These are phyloP conservation scores for Xestia ashworthii DNA, from an alignment of 2,888 invertebrate genomes.

Conservation along the genomic window DNA sequence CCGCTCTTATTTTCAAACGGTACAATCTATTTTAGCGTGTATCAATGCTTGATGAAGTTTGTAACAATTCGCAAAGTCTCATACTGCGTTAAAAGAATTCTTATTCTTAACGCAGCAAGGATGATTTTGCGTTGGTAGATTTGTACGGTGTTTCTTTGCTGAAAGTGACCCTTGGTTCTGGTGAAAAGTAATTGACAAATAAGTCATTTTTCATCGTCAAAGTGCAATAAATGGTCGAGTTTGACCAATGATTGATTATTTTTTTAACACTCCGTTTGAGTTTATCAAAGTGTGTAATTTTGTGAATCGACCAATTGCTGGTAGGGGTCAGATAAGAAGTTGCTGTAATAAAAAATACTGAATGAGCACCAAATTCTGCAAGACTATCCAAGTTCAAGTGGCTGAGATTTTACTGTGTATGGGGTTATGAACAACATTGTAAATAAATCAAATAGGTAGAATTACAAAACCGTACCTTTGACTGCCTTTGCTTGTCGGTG, in stretches of 20 bases:
- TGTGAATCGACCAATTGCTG: constrained; percentile 44
- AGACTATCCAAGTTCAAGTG: neutral
- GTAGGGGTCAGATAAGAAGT: constrained; percentile 42
- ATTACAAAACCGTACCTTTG: neutral
- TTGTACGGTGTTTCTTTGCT: constrained; percentile 22
- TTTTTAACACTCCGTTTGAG: constrained; percentile 59
- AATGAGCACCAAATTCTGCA: neutral
- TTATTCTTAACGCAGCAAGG: constrained; percentile 45
- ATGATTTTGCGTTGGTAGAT: constrained; percentile 31
- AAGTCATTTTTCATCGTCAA: constrained; percentile 69
- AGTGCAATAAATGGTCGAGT: constrained; percentile 64
- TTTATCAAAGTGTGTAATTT: constrained; percentile 47
- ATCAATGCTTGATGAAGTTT: constrained; percentile 11
- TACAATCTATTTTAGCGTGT: constrained; percentile 42
- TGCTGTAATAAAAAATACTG: constrained; percentile 1
- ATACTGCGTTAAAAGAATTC: constrained; percentile 47
- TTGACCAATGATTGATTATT: constrained; percentile 71
- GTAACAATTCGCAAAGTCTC: constrained; percentile 27
- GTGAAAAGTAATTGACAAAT: constrained; percentile 74
- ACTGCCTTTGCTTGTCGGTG: neutral
- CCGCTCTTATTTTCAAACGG: constrained; percentile 22
- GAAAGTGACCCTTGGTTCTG: constrained; percentile 62
- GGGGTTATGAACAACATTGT: neutral
- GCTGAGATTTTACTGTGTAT: neutral
- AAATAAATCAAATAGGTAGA: neutral